These are phyloP conservation scores for Nudaria mundana DNA, from an alignment of 2,888 invertebrate species.

Conservation along the genomic window DNA sequence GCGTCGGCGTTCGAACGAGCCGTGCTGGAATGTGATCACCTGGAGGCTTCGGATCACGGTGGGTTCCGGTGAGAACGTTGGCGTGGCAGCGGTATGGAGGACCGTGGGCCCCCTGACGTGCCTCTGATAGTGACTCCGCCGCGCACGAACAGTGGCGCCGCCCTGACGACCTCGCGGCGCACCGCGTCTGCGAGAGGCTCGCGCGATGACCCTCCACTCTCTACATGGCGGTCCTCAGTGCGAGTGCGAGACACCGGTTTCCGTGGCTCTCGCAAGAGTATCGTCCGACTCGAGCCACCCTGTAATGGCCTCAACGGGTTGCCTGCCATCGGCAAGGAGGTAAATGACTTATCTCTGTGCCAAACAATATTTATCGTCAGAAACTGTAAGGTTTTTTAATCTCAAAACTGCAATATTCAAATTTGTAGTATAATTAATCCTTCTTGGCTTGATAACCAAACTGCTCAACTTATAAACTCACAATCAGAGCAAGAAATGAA, in stretches of 20 bases:
- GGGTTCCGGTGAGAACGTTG: conserved; percentile 80
- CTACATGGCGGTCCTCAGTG: conserved; percentile 84
- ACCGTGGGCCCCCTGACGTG: conserved; percentile 77
- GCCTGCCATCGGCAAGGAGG: conserved; percentile 81
- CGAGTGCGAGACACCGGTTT: conserved; percentile 83
- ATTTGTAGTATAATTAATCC: too few relatives aligned
- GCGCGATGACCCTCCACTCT: conserved; percentile 64
- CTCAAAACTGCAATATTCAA: neutral
- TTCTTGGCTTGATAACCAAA: too few relatives aligned
- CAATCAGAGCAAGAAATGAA: too few relatives aligned
- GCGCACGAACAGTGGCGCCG: conserved; percentile 51
- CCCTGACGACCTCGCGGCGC: conserved; percentile 67
- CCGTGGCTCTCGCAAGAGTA: conserved; percentile 83
- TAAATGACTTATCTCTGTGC: conserved; percentile 65
- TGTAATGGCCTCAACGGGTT: conserved; percentile 83
- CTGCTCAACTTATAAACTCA: too few relatives aligned
- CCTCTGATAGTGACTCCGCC: conserved; percentile 73
- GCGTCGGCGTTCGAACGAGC: conserved; percentile 70
- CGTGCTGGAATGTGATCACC: conserved; percentile 76
- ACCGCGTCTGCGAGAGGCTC: conserved; percentile 66
- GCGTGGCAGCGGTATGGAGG: conserved; percentile 80
- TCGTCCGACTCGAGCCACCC: conserved; percentile 83
- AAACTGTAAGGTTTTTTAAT: conserved; percentile 1
- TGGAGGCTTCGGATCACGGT: conserved; percentile 68
- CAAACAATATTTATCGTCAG: conserved; percentile 33